Evolutionary conservation across 2,888 invertebrate genomes (phyloP), one percentile per base, ranked within the genome.

Genomic region (Chrysodeixis includens): DNA sequence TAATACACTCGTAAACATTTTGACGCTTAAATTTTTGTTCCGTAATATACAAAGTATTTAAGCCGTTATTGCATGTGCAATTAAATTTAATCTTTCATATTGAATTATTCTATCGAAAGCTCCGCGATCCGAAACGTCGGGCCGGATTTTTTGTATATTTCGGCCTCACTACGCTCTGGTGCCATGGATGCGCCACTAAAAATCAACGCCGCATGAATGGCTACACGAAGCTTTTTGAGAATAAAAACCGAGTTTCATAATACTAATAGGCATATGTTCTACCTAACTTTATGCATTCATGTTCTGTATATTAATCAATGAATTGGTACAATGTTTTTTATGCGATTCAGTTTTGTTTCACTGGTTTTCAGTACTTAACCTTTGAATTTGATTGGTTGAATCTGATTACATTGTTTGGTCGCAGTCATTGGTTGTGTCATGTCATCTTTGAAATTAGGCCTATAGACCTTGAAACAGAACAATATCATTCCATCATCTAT

Each of bases 401-500:
- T 40, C 40, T 40, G 40, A 40, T 40, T 40, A 40, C 40, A 40
- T 40, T 40, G 40, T 40, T 40, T 12, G n/a, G 40, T 40, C n/a
- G 12, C 40, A 40, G 40, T n/a, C 40, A 40, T 14, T 67, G 62
- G 68, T 58, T 69, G 10, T 62, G 20, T 49, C 20, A 71, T 63
- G 69, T 52, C 69, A 68, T 82, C 72, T 65, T 65, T 53, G n/a
- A 68, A 82, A 80, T 82, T 72, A 74, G 74, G 64, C 75, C 66
- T 69, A 32, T 18, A 66, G 76, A 69, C 85, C 83, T 86, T 87
- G 83, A 82, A 83, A 80, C 67, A 72, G 44, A 80, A 82, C 74
- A 81, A 83, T 83, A 74, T 81, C 75, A 84, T 85, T 83, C 83
- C 83, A 62, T 76, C 69, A 83, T 73, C 81, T 83, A 78, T 82